Evolutionary conservation across 2,888 invertebrate species (phyloP).

Genomic region (Cylloceria caligata): DNA sequence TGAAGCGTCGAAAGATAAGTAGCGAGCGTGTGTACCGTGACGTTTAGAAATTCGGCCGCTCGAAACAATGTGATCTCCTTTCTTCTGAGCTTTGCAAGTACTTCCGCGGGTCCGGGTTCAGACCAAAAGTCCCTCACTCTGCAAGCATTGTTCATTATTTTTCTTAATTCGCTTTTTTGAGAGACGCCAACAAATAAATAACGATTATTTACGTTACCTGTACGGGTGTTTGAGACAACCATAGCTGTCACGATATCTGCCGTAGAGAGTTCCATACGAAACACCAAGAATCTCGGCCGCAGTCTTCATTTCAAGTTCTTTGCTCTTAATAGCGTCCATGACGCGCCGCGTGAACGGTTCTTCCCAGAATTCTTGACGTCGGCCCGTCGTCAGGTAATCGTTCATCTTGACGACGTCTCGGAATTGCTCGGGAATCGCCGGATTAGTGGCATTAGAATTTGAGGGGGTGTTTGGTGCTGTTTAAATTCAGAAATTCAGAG

Average conservation of each 20-base stretch:
- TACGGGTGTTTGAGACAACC: slow-evolving; percentile 95
- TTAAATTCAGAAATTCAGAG: slow-evolving; percentile 28
- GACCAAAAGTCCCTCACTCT: slow-evolving; percentile 92
- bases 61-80: slow-evolving; percentile 90
- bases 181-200: neutral
- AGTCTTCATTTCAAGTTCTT: slow-evolving; percentile 97
- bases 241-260: slow-evolving; percentile 94
- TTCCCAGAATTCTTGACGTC: slow-evolving; percentile 97
- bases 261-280: slow-evolving; percentile 95
- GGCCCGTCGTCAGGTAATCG: slow-evolving; percentile 93
- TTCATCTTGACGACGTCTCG: slow-evolving; percentile 93
- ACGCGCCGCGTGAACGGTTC: slow-evolving; percentile 95
- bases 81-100: slow-evolving; percentile 89
- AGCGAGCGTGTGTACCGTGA: slow-evolving; percentile 90
- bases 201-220: slow-evolving; percentile 86
- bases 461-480: slow-evolving; percentile 78
- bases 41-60: slow-evolving; percentile 91
- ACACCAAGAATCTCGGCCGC: slow-evolving; percentile 96
- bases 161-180: neutral
- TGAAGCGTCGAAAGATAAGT: slow-evolving; percentile 89
- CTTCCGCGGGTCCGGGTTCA: slow-evolving; percentile 91
- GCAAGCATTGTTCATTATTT: slow-evolving; percentile 70
- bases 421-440: slow-evolving; percentile 84
- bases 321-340: slow-evolving; percentile 95
- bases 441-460: slow-evolving; percentile 82